Evolutionary conservation across 2,888 invertebrate genomes (phyloP), one percentile per base, ranked within the genome.

Genomic region (Diabrotica balteata): DNA sequence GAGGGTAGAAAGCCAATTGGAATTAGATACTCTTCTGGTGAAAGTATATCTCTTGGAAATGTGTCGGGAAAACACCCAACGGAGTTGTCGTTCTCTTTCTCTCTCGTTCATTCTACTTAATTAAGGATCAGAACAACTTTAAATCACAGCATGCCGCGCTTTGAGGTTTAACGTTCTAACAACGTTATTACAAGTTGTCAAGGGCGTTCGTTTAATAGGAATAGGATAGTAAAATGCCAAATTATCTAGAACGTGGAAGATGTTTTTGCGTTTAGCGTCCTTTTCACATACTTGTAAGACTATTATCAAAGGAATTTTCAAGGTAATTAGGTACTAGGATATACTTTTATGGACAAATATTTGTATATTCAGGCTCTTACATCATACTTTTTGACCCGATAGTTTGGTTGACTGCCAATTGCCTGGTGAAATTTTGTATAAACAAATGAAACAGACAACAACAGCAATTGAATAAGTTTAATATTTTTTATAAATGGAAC

Each of bases 1-100:
- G 63, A 68, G 71, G 76, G 75, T 64, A 59, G 69, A 65, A 71
- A 69, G 70, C 77, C 76, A 77, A 79, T 79, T 75, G 76, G 80
- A 79, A 80, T 80, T 82, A 81, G 80, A 82, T 81, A 78, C 78
- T 80, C 79, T 80, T 75, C 74, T 72, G 68, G 66, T 61, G 65
- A 65, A 71, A 76, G 72, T 74, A 75, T 74, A 73, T 73, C 74
- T 76, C 75, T 77, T 74, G 78, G 78, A 80, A 80, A 80, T 80
- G 80, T 77, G 77, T 76, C 76, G 76, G 77, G 78, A 77, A 79
- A 79, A 78, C 62, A 51, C 62, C 69, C 67, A 58, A 32, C 46
- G 55, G 44, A 63, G 59, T 57, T 11, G 55, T 57, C 74, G 78
- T 76, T 79, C 79, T 78, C 79, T 78, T 79, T 77, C 76, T 75